Evolutionary conservation across 2,888 invertebrate genomes (phyloP), one percentile per base, ranked within the genome.

Genomic region (Argyresthia goedartella): DNA sequence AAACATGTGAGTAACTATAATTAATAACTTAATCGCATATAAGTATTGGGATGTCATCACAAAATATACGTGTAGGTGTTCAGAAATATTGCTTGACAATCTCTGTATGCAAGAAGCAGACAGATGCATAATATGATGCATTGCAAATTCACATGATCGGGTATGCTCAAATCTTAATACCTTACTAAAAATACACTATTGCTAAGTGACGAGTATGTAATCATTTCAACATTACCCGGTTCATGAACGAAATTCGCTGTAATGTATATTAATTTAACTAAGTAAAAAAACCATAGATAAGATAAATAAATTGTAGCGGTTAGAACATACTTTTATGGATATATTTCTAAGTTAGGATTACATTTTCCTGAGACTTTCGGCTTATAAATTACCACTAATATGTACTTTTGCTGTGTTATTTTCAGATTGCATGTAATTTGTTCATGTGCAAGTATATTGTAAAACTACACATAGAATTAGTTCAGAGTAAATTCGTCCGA

Each of bases 221-320:
- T 25, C 2, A 25, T 25, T 25, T n/a, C 14, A 62, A 56, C 59
- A 56, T 65, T 59, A 62, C 58, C 63, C 63, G 55, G 67, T 69
- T 67, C 66, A 64, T 64, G 59, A 73, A 71, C 68, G 65, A 81
- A 81, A 80, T 81, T 77, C 75, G 91, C 90, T 64, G 88, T 89
- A 69, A 91, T 72, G 57, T 87, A 82, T 62, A 87, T 88, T 63
- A 36, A 48, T 36, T 13, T 36, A 36, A 34, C 89, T 71, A 57
- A 86, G 77, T 53, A 89, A 90, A 67, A 90, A 87, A 90, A 61
- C 87, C 84, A 57, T 91, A 73, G 77, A 69, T 77, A 76, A 74
- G 70, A 61, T 69, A 36, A 35, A 44, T 71, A 71, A 63, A 66
- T 66, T 56, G 54, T 56, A 56, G 35, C 15, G 48, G 13, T 15